A percentile compares a stretch with the other conserved stretches of the same genome.
phyloP scores from a whole-genome alignment of 2,797 vertebrate species.

The Lepilemur septentrionalis region DNA sequence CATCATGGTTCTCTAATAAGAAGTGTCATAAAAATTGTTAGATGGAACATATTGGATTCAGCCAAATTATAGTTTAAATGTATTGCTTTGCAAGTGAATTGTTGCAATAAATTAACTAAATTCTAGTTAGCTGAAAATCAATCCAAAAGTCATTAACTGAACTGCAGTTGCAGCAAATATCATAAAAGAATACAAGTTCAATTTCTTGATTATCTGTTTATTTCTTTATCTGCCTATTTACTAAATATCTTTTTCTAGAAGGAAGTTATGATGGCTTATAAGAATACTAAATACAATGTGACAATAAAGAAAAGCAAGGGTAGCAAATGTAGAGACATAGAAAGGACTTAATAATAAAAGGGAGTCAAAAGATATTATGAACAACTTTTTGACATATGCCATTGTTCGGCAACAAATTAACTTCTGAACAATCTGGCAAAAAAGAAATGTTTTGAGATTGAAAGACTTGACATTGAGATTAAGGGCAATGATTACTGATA shows the following conservation, averaged over 20 bases:
- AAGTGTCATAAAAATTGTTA: background rate
- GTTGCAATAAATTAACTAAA: background rate
- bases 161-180: background rate
- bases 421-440: background rate
- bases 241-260: background rate
- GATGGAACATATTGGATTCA: background rate
- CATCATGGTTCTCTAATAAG: background rate
- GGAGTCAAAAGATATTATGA: background rate
- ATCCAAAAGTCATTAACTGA: background rate
- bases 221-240: background rate
- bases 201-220: background rate
- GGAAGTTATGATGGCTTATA: background rate
- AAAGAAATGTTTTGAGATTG: background rate
- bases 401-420: background rate
- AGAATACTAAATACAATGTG: background rate
- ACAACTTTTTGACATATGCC: background rate
- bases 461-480: background rate
- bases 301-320: background rate
- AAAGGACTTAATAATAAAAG: background rate
- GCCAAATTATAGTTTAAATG: background rate
- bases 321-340: background rate
- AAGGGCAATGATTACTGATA: background rate
- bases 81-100: background rate
- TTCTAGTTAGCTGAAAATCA: background rate
- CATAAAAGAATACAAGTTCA: background rate